A percentile compares a stretch with the other conserved stretches of the same genome.
phyloP scores from a whole-genome alignment of 2,888 invertebrate genomes.

The Euzetes globulus region DNA sequence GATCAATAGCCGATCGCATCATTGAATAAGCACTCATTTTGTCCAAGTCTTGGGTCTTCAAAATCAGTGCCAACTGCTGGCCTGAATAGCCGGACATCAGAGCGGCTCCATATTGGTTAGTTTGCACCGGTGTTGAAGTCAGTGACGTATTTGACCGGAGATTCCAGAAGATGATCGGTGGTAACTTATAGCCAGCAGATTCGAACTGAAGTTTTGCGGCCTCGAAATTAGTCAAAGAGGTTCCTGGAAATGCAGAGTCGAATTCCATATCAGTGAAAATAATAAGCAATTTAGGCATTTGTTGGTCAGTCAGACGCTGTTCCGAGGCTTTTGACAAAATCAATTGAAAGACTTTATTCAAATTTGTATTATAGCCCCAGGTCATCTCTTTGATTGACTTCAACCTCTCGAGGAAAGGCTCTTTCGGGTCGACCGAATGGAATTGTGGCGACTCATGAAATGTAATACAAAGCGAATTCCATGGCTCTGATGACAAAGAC shows the following conservation, averaged over 20 bases:
- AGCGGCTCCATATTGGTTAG: conserved; percentile 8
- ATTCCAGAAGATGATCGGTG: conserved; percentile 30
- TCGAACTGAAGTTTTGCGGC: neutral
- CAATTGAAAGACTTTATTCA: conserved; percentile 25
- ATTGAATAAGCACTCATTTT: conserved; percentile 18
- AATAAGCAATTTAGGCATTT: conserved; percentile 30
- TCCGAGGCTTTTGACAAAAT: neutral
- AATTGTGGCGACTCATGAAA: conserved; percentile 15
- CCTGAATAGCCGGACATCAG: conserved; percentile 30
- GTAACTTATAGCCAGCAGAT: conserved; percentile 14
- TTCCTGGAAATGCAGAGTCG: conserved; percentile 7
- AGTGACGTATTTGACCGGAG: neutral
- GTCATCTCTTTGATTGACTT: neutral
- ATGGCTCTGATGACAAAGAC: neutral
- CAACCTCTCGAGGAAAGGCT: neutral
- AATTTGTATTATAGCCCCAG: neutral
- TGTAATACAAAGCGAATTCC: conserved; percentile 22
- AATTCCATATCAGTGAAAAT: conserved; percentile 34
- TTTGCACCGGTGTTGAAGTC: conserved; percentile 27
- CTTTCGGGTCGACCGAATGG: neutral
- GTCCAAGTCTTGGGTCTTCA: neutral
- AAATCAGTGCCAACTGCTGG: conserved; percentile 25
- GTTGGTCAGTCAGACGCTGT: neutral
- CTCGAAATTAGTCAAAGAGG: conserved; percentile 22
- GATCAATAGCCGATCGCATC: conserved; percentile 13